Evolutionary conservation across 2,888 invertebrate species (phyloP).

Genomic region (Punctoribates punctum): DNA sequence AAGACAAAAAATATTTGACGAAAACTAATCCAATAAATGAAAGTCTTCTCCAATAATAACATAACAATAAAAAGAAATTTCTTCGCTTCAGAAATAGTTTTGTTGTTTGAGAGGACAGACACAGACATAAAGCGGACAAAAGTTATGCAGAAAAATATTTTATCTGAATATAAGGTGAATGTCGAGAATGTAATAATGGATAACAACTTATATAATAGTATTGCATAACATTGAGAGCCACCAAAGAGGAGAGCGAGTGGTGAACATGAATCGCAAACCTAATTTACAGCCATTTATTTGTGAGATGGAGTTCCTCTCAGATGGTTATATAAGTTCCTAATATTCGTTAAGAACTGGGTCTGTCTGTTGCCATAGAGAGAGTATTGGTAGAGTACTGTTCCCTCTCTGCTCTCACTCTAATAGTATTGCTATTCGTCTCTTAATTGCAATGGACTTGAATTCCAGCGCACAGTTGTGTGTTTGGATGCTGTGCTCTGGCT

Average conservation of each 20-base stretch:
- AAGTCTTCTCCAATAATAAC: not conserved
- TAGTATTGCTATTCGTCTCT: not conserved
- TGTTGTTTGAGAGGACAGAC: not conserved
- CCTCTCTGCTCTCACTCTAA: not conserved
- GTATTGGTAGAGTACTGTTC: not conserved
- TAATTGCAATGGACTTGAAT: conserved; percentile 26
- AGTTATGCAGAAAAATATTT: conserved; percentile 2
- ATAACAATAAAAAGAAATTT: too few relatives aligned
- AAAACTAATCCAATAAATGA: conserved; percentile 3
- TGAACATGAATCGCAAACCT: conserved; percentile 16
- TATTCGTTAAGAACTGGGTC: not conserved
- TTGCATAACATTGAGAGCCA: not conserved
- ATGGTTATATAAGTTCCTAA: conserved; percentile 7
- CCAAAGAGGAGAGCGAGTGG: not conserved
- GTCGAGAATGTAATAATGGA: conserved; percentile 29
- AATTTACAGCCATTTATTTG: conserved; percentile 26
- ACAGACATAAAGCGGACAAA: not conserved
- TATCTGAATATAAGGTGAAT: conserved; percentile 25
- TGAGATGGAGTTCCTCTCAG: not conserved
- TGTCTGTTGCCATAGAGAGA: conserved; percentile 22
- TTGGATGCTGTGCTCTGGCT: not conserved
- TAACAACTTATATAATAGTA: conserved; percentile 4
- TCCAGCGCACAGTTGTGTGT: not conserved
- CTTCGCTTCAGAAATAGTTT: not conserved
- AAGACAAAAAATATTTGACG: not conserved